phyloP scores from a whole-genome alignment of 1,140 invertebrate genomes.

The Steinernema khuongi region DNA sequence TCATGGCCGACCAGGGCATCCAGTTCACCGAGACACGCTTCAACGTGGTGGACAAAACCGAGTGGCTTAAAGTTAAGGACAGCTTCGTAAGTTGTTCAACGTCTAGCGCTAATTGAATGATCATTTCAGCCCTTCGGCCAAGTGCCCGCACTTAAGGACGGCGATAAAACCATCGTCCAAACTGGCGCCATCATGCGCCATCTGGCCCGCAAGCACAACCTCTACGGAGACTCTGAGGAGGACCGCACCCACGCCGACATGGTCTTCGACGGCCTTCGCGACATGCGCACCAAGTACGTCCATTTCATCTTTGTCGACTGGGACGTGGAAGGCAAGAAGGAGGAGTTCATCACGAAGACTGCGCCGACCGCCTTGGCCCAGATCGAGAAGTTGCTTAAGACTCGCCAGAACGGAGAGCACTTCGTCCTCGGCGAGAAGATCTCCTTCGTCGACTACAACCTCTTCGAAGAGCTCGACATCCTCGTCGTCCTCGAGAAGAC shows the following conservation, averaged over 20 bases:
- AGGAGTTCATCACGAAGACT: slow-evolving; percentile 43
- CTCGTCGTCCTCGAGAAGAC: slow-evolving; percentile 44
- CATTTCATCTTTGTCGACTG: slow-evolving; percentile 19
- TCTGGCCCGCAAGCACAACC: slow-evolving; percentile 54
- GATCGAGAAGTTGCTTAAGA: slow-evolving; percentile 37
- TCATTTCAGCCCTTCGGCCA: slow-evolving; percentile 58
- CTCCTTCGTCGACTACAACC: slow-evolving; percentile 56
- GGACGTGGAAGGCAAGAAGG: slow-evolving; percentile 52
- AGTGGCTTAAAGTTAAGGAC: slow-evolving; percentile 63
- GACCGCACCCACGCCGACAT: slow-evolving; percentile 55
- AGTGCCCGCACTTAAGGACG: slow-evolving; percentile 47
- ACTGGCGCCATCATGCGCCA: slow-evolving; percentile 59
- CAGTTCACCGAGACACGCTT: slow-evolving; percentile 70
- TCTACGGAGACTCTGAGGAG: slow-evolving; percentile 34
- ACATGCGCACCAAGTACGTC: neutral
- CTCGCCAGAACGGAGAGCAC: slow-evolving; percentile 31
- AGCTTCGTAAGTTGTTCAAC: slow-evolving; percentile 57
- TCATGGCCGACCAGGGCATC: slow-evolving; percentile 68
- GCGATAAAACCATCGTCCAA: slow-evolving; percentile 52
- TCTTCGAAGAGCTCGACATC: slow-evolving; percentile 58
- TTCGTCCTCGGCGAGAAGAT: slow-evolving; percentile 45
- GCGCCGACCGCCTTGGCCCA: slow-evolving; percentile 46
- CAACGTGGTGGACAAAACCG: slow-evolving; percentile 53
- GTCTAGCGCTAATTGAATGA: slow-evolving; percentile 20
- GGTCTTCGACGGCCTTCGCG: slow-evolving; percentile 16